Evolutionary conservation across 2,888 invertebrate genomes (phyloP), one percentile per base, ranked within the genome.

Genomic region (Malacosoma neustria): DNA sequence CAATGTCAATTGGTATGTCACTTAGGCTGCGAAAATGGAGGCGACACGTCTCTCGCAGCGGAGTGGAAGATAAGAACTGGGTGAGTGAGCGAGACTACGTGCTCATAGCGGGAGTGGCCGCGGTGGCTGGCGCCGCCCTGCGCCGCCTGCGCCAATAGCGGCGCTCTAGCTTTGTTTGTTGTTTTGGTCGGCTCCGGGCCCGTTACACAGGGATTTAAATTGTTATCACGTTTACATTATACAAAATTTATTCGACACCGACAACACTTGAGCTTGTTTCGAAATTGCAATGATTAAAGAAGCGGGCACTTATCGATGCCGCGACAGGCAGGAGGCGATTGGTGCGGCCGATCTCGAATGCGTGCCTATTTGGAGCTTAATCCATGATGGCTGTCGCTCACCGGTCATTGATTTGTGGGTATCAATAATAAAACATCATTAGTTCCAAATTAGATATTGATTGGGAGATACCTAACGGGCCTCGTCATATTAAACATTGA

Each of bases 191-290:
- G 81, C 77, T 69, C 65, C 64, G 66, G 77, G 71, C 81, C 84
- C 81, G 82, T 82, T 80, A 80, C 77, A 77, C 75, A 84, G 79
- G 84, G 84, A 85, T 84, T 84, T 82, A 84, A 84, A 85, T 84
- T 85, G 85, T 84, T 84, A 85, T 84, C 84, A 85, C 84, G 82
- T 84, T 84, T 82, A 84, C 84, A 84, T 85, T 84, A 82, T 81
- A 84, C 82, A 70, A 77, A 84, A 85, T 82, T 82, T 82, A 84
- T 84, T 84, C 85, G 81, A 82, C 81, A 80, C 77, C 81, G 79
- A 81, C 77, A 81, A 76, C 76, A 73, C 74, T 73, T 72, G 81
- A 74, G 82, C 82, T 81, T 80, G 84, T 82, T 84, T 82, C 79
- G 75, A 85, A 85, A 85, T 84, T 85, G 84, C 84, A 81, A 81